Evolutionary conservation across 2,888 invertebrate species (phyloP).

Genomic region (Tanaodytes sp.): DNA sequence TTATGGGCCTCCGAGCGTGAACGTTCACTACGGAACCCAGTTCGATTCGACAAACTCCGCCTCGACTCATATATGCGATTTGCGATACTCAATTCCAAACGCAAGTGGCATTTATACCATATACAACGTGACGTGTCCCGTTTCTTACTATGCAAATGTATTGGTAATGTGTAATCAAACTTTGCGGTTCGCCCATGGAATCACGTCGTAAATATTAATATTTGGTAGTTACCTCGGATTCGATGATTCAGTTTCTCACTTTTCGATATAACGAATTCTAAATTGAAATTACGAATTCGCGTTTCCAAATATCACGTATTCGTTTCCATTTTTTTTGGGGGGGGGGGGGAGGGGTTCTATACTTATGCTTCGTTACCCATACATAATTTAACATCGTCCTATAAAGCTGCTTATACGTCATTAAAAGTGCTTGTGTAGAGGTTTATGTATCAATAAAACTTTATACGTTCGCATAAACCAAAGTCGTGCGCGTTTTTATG

Average conservation of each 20-base stretch:
- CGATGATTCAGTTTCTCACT: too few species aligned
- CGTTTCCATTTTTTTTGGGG: too few species aligned
- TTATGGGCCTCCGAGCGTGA: constrained; percentile 28
- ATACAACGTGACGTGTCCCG: constrained; percentile 5
- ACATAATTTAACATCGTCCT: too few species aligned
- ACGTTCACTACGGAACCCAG: constrained; percentile 25
- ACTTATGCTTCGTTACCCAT: too few species aligned
- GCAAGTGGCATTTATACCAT: constrained; percentile 31
- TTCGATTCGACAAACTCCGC: constrained; percentile 29
- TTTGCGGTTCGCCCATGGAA: constrained; percentile 1
- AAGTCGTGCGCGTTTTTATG: neutral
- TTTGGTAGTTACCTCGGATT: too few species aligned
- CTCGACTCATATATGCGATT: too few species aligned
- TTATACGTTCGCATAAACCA: constrained; percentile 1
- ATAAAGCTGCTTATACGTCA: constrained; percentile 21
- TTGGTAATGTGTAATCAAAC: constrained; percentile 20
- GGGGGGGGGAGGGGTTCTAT: too few species aligned
- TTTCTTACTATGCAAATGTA: constrained; percentile 27
- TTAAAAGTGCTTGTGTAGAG: constrained; percentile 19
- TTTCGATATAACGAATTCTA: too few species aligned
- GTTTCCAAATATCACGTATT: too few species aligned
- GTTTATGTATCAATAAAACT: constrained; percentile 23
- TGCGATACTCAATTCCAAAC: constrained; percentile 22
- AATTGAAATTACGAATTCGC: too few species aligned
- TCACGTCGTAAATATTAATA: neutral